Percentiles rank a stretch among this genome's conserved stretches.
phyloP scores from a whole-genome alignment of 2,113 vertebrate species.

The Malurus cyaneus region DNA sequence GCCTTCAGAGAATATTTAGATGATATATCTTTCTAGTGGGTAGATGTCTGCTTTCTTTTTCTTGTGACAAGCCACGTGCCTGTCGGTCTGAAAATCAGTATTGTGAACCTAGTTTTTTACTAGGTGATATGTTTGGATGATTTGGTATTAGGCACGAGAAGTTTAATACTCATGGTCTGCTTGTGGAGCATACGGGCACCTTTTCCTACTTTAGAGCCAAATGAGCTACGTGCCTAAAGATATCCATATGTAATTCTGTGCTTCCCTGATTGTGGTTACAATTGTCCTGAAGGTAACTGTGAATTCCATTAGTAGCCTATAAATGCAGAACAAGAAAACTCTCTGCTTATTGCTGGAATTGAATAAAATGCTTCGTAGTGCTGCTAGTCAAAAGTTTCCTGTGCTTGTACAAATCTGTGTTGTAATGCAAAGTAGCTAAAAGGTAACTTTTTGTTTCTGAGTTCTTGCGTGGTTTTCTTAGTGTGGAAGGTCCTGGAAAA shows the following conservation, averaged over 20 bases:
- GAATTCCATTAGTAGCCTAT: neutral
- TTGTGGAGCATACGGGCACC: neutral
- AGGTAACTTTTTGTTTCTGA: neutral
- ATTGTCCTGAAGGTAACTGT: neutral
- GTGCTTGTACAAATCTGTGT: neutral
- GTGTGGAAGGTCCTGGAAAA: neutral
- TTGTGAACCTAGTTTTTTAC: neutral
- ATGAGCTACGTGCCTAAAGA: neutral
- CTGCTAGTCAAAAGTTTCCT: neutral
- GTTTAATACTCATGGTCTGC: neutral
- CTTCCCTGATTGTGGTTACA: neutral
- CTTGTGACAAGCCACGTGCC: neutral
- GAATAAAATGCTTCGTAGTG: neutral
- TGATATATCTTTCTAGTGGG: neutral
- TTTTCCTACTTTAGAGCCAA: neutral
- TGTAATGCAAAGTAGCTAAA: neutral
- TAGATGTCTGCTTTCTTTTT: neutral
- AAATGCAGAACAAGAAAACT: neutral
- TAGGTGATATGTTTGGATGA: neutral
- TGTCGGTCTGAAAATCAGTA: neutral
- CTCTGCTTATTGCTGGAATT: neutral
- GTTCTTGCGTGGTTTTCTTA: neutral
- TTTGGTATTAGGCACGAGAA: neutral
- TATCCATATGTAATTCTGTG: neutral
- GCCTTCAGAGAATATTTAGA: neutral